A percentile compares a stretch with the other conserved stretches of the same genome.
phyloP scores from a whole-genome alignment of 2,888 invertebrate species.

The Troides oblongomaculatus region DNA sequence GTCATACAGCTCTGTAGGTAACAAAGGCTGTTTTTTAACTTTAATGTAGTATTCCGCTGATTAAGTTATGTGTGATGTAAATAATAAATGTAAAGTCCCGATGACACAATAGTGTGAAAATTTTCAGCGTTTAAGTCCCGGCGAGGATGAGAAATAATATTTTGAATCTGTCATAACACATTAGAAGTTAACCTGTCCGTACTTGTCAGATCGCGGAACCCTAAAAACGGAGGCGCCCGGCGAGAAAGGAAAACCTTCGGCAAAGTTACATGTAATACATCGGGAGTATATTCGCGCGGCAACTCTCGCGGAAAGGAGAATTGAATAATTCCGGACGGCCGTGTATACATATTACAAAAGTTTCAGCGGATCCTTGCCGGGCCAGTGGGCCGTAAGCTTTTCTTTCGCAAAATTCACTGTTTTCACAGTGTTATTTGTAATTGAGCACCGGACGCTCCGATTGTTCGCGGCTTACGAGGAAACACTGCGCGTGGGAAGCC shows the following conservation, averaged over 20 bases:
- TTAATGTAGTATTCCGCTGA: too few relatives aligned
- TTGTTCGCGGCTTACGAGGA: constrained; percentile 39
- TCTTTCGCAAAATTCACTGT: constrained; percentile 38
- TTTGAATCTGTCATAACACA: background rate
- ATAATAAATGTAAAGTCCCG: too few relatives aligned
- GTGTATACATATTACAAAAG: constrained; percentile 37
- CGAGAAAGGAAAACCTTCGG: constrained; percentile 18
- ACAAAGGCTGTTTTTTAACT: too few relatives aligned
- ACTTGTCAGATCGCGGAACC: constrained; percentile 11
- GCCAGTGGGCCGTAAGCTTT: constrained; percentile 41
- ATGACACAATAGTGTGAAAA: too few relatives aligned
- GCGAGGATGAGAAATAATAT: background rate
- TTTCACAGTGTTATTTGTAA: constrained; percentile 42
- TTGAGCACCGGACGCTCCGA: constrained; percentile 40
- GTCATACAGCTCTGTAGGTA: too few relatives aligned
- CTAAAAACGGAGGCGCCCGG: constrained; percentile 16
- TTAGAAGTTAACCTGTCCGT: background rate
- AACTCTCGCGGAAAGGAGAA: constrained; percentile 28
- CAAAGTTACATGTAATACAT: constrained; percentile 28
- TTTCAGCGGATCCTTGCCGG: constrained; percentile 39
- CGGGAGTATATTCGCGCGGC: constrained; percentile 23
- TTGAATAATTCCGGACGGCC: constrained; percentile 28
- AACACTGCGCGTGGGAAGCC: constrained; percentile 44
- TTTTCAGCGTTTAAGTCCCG: too few relatives aligned
- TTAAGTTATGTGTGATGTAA: too few relatives aligned